phyloP scores from a whole-genome alignment of 2,888 invertebrate species.

The Oscheius sp. region DNA sequence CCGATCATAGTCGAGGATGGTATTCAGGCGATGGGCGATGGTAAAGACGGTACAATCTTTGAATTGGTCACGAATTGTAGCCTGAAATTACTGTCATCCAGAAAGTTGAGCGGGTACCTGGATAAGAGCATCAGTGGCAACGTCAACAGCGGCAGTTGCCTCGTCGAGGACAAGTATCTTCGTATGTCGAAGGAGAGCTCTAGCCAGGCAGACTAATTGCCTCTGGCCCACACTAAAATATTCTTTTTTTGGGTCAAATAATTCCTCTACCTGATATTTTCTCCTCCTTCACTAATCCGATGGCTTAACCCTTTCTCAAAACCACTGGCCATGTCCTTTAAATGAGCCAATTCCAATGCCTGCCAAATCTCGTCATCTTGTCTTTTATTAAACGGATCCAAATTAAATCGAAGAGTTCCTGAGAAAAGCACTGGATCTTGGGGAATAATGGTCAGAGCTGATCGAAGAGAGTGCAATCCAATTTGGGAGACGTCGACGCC shows the following conservation, averaged over 20 bases:
- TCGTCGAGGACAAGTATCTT: constrained; percentile 81
- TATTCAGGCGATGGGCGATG: constrained; percentile 85
- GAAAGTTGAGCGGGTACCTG: too few relatives aligned
- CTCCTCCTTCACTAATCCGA: constrained; percentile 60
- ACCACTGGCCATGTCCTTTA: constrained; percentile 52
- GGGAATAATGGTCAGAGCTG: constrained; percentile 84
- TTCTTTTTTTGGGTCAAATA: neutral
- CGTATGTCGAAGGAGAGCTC: constrained; percentile 48
- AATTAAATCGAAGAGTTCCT: constrained; percentile 69
- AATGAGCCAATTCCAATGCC: constrained; percentile 65
- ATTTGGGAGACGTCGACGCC: constrained; percentile 83
- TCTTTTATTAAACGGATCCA: constrained; percentile 66
- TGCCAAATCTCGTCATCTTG: constrained; percentile 58
- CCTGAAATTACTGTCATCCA: constrained; percentile 77
- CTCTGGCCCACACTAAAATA: constrained; percentile 41
- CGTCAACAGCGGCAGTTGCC: constrained; percentile 77
- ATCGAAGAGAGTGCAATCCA: constrained; percentile 87
- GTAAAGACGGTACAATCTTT: constrained; percentile 79
- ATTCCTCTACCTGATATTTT: constrained; percentile 59
- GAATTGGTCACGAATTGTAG: constrained; percentile 82
- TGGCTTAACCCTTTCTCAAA: constrained; percentile 53
- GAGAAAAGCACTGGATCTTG: constrained; percentile 73
- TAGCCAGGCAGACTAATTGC: constrained; percentile 40
- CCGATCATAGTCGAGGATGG: constrained; percentile 83
- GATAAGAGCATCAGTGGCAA: constrained; percentile 74